Evolutionary conservation across 2,797 vertebrate species (phyloP), one percentile per base, ranked within the genome.

Genomic region (Gallirallus australis): DNA sequence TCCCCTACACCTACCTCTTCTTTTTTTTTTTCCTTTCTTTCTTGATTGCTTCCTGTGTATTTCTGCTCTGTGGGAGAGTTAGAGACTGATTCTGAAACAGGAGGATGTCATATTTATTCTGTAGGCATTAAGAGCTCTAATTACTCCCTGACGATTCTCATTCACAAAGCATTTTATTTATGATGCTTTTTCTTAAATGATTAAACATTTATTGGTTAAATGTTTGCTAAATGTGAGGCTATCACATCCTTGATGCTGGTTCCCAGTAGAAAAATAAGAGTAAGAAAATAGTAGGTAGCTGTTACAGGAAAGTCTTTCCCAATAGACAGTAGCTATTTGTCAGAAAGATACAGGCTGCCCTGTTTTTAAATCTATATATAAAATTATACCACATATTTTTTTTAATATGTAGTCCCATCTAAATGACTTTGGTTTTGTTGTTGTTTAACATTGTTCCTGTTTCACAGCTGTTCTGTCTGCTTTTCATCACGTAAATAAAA

Each of bases 121-220:
- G 92, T 61, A 90, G 63, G 6, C 82, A 96, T 94, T 97, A 94
- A 94, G 93, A 92, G 72, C 91, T 90, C 87, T 97, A 97, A 93
- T 97, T 96, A 97, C 78, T 97, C 96, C 94, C 94, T 56, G 68
- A 96, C 15, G 68, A 82, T 89, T 76, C 94, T 93, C 50, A 79
- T 96, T 71, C 94, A 90, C 87, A 90, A 96, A 96, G 23, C 65
- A 33, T 91, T 96, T 89, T 92, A 96, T 97, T 97, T 97, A 95
- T 91, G 81, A 76, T 87, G 76, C 48, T 94, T 93, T 96, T 78
- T 93, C 80, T 93, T 94, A 96, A 96, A 83, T 93, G 71, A 96
- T 96, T 94, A 95, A 96, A 93, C 87, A 53, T 84, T 86, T 96
- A 81, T 93, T 81, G 47, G 90, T 95, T 97, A 96, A 97, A 96